phyloP scores from a whole-genome alignment of 1,140 invertebrate genomes.

The Leptoteleia sp. region DNA sequence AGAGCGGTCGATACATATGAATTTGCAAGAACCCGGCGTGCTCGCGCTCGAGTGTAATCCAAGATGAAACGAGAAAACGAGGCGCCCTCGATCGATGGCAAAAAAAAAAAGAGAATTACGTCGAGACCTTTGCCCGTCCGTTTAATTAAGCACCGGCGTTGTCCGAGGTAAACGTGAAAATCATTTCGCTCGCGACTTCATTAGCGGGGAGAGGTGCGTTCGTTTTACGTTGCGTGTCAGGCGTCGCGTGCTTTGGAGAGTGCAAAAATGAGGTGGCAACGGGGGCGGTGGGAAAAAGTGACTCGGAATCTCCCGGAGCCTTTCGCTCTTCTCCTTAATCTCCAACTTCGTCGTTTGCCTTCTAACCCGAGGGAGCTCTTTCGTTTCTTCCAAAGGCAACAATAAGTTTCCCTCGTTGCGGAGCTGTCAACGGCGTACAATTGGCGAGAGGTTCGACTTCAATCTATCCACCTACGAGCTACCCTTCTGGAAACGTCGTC shows the following conservation, averaged over 20 bases:
- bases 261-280: no score
- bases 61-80: background rate
- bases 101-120: no score
- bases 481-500: constrained; percentile 56
- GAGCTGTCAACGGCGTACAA: constrained; percentile 78
- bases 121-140: background rate
- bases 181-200: constrained; percentile 6
- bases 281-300: no score
- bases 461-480: constrained; percentile 63
- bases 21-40: constrained; percentile 57
- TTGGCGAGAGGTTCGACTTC: constrained; percentile 70
- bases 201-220: background rate
- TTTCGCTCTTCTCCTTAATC: constrained; percentile 62
- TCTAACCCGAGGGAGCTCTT: constrained; percentile 71
- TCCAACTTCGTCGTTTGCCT: constrained; percentile 60
- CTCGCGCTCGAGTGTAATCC: background rate
- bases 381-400: constrained; percentile 77
- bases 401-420: constrained; percentile 72
- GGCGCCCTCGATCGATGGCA: constrained; percentile 1
- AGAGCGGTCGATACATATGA: constrained; percentile 73
- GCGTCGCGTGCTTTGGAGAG: background rate
- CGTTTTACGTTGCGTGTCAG: constrained; percentile 18
- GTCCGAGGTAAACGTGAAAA: background rate
- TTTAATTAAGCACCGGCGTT: background rate
- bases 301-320: constrained; percentile 9